Base-by-base conservation (phyloP, 37 sponge, comb jelly and placozoan species). In the Petrosia ficiformis region DNA sequence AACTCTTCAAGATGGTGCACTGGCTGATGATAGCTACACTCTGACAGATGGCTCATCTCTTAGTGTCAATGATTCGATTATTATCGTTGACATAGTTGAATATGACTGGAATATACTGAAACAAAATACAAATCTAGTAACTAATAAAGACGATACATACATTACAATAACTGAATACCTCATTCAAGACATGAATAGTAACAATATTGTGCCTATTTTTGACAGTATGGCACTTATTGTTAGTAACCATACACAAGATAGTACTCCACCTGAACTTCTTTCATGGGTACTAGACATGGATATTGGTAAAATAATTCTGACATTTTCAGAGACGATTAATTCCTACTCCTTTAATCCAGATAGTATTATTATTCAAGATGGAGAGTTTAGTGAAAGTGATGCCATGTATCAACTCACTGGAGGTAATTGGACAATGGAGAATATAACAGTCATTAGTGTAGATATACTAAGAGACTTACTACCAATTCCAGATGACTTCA, bases 271-370 rank as follows among this genome's bases (percentile, higher is more conserved):
- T n/a, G 71, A 66, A 16, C 67, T 95, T 68, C 66, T 88, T 0
- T 36, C 65, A 26, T 95, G 80, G 76, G 69, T 89, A 6, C 70
- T 95, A 35, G 90, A 95, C 52, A 88, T 92, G 93, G 73, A 95
- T 44, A 30, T 31, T 31, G 96, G 96, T 1, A 79, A 31, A 36
- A 78, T 95, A 29, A 82, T 58, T 0, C 59, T 95, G 63, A 94
- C 73, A 22, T 95, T 95, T 78, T 81, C 90, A 25, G 94, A 93
- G 56, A 93, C 90, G n/a, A 80, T 93, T 24, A 93, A 93, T 68
- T 76, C 90, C 0, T 85, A 89, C 42, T 73, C 86, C 42, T 92
- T 95, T 72, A 79, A 77, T 33, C 90, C 93, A 1, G 21, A 44
- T 1, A 40, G 31, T 11, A 88, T 95, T 32, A 77, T 78, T 25